Conservation (phyloP, 2,113 vertebrate species). For the Orientallactaga bullata region DNA sequence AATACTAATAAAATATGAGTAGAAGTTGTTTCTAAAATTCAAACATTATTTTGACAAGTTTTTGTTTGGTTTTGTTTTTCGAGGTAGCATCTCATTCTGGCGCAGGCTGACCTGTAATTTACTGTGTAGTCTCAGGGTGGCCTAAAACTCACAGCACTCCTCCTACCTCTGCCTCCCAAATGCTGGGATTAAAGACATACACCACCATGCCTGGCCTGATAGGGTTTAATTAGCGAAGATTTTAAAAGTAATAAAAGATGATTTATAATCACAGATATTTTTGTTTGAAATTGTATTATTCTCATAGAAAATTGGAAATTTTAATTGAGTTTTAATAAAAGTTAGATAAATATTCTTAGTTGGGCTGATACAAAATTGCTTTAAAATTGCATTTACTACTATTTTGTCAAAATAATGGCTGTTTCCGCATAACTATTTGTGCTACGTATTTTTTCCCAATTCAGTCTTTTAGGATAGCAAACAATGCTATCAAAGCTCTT, state of each 20-base stretch:
- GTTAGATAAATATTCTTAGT: not conserved
- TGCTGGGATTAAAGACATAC: no score
- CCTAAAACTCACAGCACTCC: no score
- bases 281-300: no score
- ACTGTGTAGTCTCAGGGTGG: no score
- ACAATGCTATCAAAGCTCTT: not conserved
- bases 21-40: not conserved
- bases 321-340: not conserved
- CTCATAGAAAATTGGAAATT: not conserved
- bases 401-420: not conserved
- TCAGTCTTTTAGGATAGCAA: not conserved
- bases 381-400: not conserved
- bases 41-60: not conserved
- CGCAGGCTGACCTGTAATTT: no score
- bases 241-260: not conserved
- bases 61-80: no score
- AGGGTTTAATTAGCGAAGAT: not conserved
- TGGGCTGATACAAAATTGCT: not conserved
- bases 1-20: not conserved
- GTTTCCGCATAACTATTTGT: not conserved
- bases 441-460: not conserved
- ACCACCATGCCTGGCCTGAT: no score
- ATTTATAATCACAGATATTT: no score
- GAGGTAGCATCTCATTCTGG: no score
- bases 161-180: no score